These are phyloP conservation scores for Drusus annulatus DNA, from an alignment of 1,140 invertebrate genomes.

Conservation along the genomic window DNA sequence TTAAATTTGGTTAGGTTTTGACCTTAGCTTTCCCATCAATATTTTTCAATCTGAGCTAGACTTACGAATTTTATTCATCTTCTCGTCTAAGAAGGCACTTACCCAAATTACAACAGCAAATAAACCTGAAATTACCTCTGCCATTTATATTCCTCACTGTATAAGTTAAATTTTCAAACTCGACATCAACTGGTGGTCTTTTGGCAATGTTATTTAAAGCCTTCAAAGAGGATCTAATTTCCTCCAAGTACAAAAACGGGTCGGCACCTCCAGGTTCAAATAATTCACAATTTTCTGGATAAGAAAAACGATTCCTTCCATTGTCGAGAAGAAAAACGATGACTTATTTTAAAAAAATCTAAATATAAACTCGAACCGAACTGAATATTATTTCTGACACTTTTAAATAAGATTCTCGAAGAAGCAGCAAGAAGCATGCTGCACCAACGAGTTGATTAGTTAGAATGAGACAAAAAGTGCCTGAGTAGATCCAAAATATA, in stretches of 20 bases:
- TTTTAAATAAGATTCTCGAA: background rate
- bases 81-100: too few relatives aligned
- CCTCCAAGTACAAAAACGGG: constrained; percentile 60
- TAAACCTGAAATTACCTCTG: constrained; percentile 42
- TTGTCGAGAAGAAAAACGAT: background rate
- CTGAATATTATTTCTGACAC: background rate
- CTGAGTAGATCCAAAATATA: too few relatives aligned
- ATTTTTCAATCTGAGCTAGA: too few relatives aligned
- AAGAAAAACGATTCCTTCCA: background rate
- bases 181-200: constrained; percentile 74
- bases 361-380: background rate
- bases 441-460: background rate
- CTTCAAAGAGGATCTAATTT: constrained; percentile 67
- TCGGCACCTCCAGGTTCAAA: background rate
- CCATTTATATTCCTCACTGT: constrained; percentile 66
- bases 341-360: background rate
- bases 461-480: too few relatives aligned
- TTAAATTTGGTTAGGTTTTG: too few relatives aligned
- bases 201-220: constrained; percentile 70
- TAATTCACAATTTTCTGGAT: background rate
- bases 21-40: too few relatives aligned
- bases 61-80: too few relatives aligned
- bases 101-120: too few relatives aligned
- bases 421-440: background rate
- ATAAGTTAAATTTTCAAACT: constrained; percentile 78